Conservation (phyloP, 2,113 vertebrate genomes). For the Turnix velox region DNA sequence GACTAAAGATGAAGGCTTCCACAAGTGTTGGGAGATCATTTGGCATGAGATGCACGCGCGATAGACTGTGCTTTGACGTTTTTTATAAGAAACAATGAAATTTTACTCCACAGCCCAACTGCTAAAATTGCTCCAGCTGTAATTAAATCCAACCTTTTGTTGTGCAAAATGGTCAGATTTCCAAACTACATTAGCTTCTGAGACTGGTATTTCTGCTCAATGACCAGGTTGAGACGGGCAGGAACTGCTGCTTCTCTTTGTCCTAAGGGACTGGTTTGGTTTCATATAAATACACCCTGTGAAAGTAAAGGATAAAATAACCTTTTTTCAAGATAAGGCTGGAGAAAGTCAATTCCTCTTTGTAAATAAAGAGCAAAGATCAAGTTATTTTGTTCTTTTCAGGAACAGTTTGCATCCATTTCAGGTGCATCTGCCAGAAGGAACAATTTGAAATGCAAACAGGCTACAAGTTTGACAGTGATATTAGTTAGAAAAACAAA, state of each 20-base stretch:
- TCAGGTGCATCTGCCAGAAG: neutral
- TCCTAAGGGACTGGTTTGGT: neutral
- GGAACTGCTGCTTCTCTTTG: neutral
- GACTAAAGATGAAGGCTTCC: neutral
- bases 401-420: neutral
- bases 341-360: neutral
- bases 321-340: neutral
- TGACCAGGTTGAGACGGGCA: neutral
- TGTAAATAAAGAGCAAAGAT: constrained; percentile 1
- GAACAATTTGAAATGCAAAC: neutral
- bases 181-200: neutral
- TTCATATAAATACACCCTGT: neutral
- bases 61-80: rapidly evolving
- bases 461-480: neutral
- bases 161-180: neutral
- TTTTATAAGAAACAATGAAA: neutral
- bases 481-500: neutral
- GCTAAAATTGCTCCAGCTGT: neutral
- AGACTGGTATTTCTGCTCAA: neutral
- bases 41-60: rapidly evolving
- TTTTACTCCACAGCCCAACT: neutral
- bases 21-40: neutral
- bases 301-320: constrained; percentile 11
- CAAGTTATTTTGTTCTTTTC: neutral
- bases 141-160: neutral